Evolutionary conservation across 2,888 invertebrate species (phyloP).

Genomic region (Exocentrus adspersus): DNA sequence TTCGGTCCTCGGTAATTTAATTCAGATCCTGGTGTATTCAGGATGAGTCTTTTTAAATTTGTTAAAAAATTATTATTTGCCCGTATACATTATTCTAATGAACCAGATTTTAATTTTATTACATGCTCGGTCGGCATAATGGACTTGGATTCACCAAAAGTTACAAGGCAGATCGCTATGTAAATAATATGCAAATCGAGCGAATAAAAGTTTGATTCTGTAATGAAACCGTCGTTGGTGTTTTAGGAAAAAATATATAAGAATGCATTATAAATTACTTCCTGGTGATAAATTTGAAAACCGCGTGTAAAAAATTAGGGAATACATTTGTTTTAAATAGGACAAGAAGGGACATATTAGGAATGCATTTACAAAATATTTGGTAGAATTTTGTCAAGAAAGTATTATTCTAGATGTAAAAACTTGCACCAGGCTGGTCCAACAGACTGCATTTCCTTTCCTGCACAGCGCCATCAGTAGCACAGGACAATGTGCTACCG

Average conservation of each 20-base stretch:
- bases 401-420: no score
- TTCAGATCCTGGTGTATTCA: neutral
- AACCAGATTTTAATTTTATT: conserved; percentile 1
- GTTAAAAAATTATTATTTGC: neutral
- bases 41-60: neutral
- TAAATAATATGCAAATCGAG: neutral
- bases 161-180: neutral
- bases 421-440: no score
- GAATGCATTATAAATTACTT: neutral
- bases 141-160: neutral
- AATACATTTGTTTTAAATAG: neutral
- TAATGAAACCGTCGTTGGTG: neutral
- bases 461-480: no score
- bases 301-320: neutral
- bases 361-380: no score
- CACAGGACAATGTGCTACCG: neutral
- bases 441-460: no score
- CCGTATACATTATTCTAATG: neutral
- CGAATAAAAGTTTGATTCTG: neutral
- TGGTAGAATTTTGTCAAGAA: no score
- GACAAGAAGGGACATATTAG: no score
- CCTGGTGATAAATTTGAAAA: neutral
- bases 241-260: neutral
- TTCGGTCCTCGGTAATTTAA: neutral
- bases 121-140: neutral